Percentiles rank a stretch among this genome's conserved stretches.
phyloP scores from a whole-genome alignment of 2,797 vertebrate species.

The Poecile montanus region DNA sequence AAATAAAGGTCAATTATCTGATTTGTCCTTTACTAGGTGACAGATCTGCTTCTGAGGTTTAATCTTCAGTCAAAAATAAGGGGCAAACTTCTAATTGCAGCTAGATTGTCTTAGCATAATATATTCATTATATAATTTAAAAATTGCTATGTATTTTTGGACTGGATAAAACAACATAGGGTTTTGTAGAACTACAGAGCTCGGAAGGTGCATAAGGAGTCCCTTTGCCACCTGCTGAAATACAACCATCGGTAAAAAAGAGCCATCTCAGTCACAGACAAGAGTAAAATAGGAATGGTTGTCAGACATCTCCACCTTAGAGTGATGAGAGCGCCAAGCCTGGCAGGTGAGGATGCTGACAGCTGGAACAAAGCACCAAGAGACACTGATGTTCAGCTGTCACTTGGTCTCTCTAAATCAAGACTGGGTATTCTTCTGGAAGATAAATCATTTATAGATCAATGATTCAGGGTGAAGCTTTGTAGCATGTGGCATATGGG shows the following conservation, averaged over 20 bases:
- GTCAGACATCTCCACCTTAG: background rate
- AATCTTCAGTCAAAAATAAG: background rate
- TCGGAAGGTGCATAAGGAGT: background rate
- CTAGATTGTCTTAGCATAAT: background rate
- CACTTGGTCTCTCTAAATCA: background rate
- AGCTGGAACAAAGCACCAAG: background rate
- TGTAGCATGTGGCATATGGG: background rate
- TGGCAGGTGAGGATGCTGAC: background rate
- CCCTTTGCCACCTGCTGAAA: background rate
- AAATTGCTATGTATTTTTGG: background rate
- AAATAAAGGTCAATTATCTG: background rate
- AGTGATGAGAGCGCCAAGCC: background rate
- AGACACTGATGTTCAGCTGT: background rate
- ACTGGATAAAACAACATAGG: background rate
- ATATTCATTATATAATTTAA: background rate
- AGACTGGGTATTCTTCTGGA: background rate
- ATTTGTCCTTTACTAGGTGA: background rate
- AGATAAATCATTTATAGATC: background rate
- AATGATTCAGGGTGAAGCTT: background rate
- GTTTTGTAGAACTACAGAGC: background rate
- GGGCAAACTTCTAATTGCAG: background rate
- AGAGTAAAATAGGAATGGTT: background rate
- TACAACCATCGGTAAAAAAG: fast-evolving
- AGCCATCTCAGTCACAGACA: background rate
- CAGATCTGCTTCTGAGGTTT: background rate